Evolutionary conservation across 2,797 vertebrate species (phyloP).

Genomic region (Tolypeutes matacus): DNA sequence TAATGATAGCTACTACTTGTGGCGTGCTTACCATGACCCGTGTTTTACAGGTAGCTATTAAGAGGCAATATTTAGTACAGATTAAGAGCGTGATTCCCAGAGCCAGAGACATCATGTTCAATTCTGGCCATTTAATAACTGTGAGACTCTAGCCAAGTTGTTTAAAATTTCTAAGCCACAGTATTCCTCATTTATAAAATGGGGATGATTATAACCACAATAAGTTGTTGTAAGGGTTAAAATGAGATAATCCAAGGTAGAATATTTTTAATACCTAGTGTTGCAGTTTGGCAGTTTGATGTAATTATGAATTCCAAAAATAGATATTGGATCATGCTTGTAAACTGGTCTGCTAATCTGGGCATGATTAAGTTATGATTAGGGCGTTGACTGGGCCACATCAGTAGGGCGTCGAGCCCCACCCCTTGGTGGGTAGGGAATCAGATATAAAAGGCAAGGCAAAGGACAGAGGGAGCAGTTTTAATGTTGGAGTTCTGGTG

Average conservation of each 20-base stretch:
- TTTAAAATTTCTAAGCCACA: neutral
- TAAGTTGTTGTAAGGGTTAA: neutral
- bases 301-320: too few species aligned
- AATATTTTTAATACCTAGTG: neutral
- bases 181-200: constrained; percentile 30
- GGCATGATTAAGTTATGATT: too few species aligned
- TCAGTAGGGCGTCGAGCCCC: too few species aligned
- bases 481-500: too few species aligned
- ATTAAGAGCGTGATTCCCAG: neutral
- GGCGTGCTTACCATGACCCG: neutral
- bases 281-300: too few species aligned
- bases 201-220: neutral
- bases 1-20: neutral
- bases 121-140: neutral
- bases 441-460: too few species aligned
- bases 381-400: too few species aligned
- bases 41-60: neutral
- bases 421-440: too few species aligned
- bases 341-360: too few species aligned
- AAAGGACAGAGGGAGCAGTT: too few species aligned
- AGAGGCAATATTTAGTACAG: neutral
- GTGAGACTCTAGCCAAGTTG: neutral
- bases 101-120: neutral
- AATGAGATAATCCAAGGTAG: neutral
- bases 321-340: too few species aligned